A percentile compares a stretch with the other conserved stretches of the same genome.
Evolutionary conservation across 1,140 invertebrate species (phyloP).

Genomic region (Drosophila elegans): DNA sequence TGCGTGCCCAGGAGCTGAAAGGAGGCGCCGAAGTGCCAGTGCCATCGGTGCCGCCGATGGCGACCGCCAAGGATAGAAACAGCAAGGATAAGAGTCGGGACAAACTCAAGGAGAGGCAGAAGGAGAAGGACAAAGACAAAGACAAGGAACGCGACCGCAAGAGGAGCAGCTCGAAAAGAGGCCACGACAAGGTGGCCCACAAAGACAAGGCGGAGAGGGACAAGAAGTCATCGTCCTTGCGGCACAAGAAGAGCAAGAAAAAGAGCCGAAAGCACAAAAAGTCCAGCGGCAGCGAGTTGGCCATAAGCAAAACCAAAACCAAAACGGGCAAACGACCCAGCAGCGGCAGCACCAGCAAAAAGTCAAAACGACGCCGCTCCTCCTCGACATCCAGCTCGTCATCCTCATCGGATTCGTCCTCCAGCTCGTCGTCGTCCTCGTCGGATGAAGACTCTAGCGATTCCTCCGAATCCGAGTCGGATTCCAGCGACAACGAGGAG

Average conservation of each 20-base stretch:
- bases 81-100: constrained; percentile 1
- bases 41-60: constrained; percentile 22
- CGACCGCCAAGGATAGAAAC: constrained; percentile 4
- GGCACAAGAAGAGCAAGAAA: constrained; percentile 71
- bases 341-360: constrained; percentile 52
- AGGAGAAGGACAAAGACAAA: constrained; percentile 22
- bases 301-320: constrained; percentile 33
- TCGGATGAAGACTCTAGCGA: constrained; percentile 5
- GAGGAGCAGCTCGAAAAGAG: constrained; percentile 34
- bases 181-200: constrained; percentile 20
- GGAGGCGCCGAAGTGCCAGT: constrained; percentile 85
- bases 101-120: neutral
- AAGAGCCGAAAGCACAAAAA: constrained; percentile 56
- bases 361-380: constrained; percentile 61
- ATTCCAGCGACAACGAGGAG: constrained; percentile 82
- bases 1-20: constrained; percentile 90
- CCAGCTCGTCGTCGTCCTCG: constrained; percentile 29
- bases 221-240: constrained; percentile 37
- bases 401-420: constrained; percentile 35
- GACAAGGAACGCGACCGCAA: constrained; percentile 27
- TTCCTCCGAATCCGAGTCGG: constrained; percentile 60
- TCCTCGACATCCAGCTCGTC: constrained; percentile 36
- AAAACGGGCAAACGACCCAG: constrained; percentile 43
- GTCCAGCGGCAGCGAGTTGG: constrained; percentile 22
- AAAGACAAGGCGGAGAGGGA: constrained; percentile 32